These are phyloP conservation scores for Thalassarche chlororhynchos DNA, from an alignment of 2,113 vertebrate genomes.

Conservation along the genomic window DNA sequence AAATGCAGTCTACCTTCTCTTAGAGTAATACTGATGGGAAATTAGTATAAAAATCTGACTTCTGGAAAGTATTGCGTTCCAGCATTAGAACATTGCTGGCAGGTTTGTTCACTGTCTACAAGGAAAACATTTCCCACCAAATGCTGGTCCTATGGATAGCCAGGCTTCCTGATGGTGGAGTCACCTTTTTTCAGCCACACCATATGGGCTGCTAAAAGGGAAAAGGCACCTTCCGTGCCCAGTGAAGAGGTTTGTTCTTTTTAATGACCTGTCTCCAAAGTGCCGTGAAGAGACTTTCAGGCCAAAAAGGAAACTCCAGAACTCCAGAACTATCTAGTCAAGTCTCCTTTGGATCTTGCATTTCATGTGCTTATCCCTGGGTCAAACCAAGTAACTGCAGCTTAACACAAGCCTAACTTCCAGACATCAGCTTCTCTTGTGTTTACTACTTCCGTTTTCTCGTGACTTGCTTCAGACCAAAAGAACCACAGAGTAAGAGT, in stretches of 20 bases:
- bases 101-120: not conserved
- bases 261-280: not conserved
- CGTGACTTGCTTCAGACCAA: not conserved
- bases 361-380: not conserved
- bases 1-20: not conserved
- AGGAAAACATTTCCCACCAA: not conserved
- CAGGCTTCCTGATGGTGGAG: not conserved
- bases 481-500: not conserved
- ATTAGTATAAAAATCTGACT: not conserved
- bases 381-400: not conserved
- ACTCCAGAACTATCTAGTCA: not conserved
- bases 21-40: not conserved
- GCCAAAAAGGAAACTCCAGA: not conserved
- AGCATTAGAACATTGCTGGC: not conserved
- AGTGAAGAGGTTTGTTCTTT: not conserved
- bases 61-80: not conserved
- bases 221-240: not conserved
- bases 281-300: not conserved
- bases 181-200: not conserved
- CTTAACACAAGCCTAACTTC: not conserved
- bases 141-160: not conserved
- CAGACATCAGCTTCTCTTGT: not conserved
- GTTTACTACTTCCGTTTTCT: not conserved
- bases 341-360: not conserved
- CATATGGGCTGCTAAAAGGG: not conserved